Evolutionary conservation across 2,113 vertebrate species (phyloP).

Genomic region (Probosciger aterrimus): DNA sequence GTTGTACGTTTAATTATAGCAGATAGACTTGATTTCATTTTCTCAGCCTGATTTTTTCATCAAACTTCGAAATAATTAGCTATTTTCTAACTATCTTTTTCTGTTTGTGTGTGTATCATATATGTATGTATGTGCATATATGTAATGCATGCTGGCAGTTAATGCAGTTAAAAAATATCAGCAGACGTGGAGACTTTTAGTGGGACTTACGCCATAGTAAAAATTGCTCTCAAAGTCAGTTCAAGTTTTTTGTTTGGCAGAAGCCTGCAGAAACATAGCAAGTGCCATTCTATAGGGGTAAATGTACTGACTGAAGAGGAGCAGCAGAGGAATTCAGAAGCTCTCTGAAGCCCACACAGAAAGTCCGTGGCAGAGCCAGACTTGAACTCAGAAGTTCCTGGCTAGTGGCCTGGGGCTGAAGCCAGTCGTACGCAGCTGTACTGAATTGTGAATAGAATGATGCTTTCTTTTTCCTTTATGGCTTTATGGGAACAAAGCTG

Average conservation of each 20-base stretch:
- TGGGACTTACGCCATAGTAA: not conserved
- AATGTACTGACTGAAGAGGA: not conserved
- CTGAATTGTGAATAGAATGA: constrained; percentile 1
- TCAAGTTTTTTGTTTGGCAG: not conserved
- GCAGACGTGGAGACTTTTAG: not conserved
- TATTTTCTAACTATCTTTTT: not conserved
- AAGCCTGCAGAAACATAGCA: not conserved
- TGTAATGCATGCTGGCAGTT: not conserved
- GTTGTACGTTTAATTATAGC: not conserved
- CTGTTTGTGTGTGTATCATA: not conserved
- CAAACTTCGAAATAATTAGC: not conserved
- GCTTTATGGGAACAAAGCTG: not conserved
- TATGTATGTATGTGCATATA: not conserved
- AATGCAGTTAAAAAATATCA: not conserved
- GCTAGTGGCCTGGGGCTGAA: constrained; percentile 12
- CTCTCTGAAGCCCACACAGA: constrained; percentile 12
- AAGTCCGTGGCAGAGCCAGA: constrained; percentile 10
- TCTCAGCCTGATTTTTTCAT: not conserved
- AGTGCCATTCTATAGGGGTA: not conserved
- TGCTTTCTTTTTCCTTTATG: not conserved
- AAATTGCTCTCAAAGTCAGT: not conserved
- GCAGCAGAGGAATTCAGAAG: not conserved
- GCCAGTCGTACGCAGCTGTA: not conserved
- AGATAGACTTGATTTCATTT: not conserved
- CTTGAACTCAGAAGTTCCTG: constrained; percentile 51